These are phyloP conservation scores for Tragulus kanchil DNA, from an alignment of 2,113 vertebrate genomes.

Conservation along the genomic window DNA sequence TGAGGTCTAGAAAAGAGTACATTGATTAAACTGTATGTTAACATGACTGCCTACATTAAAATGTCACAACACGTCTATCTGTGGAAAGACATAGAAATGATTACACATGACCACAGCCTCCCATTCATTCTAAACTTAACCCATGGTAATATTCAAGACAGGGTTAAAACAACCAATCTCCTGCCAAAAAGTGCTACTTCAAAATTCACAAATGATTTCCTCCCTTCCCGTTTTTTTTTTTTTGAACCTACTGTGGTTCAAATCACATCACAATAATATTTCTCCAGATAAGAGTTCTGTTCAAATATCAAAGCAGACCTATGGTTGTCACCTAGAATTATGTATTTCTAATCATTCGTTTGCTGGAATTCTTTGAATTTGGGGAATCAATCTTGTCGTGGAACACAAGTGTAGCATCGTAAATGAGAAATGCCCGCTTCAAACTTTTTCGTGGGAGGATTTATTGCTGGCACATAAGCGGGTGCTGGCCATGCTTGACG, in stretches of 20 bases:
- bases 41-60: background rate
- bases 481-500: background rate
- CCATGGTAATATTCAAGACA: background rate
- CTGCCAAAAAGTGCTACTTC: background rate
- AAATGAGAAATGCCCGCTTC: background rate
- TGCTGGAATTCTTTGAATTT: conserved; percentile 6
- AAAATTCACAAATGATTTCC: background rate
- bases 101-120: background rate
- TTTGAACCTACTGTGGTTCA: background rate
- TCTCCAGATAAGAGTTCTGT: background rate
- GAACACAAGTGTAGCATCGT: background rate
- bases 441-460: no score
- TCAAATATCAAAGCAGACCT: conserved; percentile 21
- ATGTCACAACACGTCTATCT: background rate
- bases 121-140: background rate
- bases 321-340: conserved; percentile 18
- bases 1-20: background rate
- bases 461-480: background rate
- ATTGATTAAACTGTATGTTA: background rate
- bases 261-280: background rate
- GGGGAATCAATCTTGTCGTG: background rate
- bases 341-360: background rate
- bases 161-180: background rate
- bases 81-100: background rate
- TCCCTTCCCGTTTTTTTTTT: background rate